Evolutionary conservation across 2,113 vertebrate species (phyloP), one percentile per base, ranked within the genome.

Genomic region (Daubentonia madagascariensis): DNA sequence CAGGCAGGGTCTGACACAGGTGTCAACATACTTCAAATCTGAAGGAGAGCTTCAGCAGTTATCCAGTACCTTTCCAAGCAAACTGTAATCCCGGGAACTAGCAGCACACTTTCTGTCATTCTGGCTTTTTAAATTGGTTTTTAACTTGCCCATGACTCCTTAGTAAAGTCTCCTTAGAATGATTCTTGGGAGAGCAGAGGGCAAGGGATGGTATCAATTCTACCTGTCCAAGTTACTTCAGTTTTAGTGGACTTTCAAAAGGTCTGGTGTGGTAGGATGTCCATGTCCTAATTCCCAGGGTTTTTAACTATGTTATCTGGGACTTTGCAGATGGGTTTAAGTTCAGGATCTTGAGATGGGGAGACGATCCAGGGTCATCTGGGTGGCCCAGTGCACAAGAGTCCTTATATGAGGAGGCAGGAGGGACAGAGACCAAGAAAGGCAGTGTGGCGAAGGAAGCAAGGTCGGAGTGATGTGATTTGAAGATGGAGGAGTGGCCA

Each of bases 191-290:
- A 23, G 0, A 50, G 50, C 52, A 40, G 45, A 80, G 11, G 2
- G 23, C 7, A 50, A 43, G 40, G 48, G 22, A 6, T 0, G 4
- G 32, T 30, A 8, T 35, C 40, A 1, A 4, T n/a, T 5, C 23
- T 23, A 23, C 16, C 32, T 8, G 37, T 20, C 70, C 63, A 28
- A 65, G 37, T 18, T 3, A 14, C 75, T 3, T 6, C 45, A 17
- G 32, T 22, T 40, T 25, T 28, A 3, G 3, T 8, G 25, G 35
- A 57, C 32, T 63, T 85, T 12, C 43, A n/a, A 28, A 61, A 48
- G 35, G 23, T 28, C 17, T 6, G 5, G 0, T 18, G 16, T 73
- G 16, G n/a, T 14, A 9, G 65, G 12, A 18, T 37, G 40, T 12
- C 57, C 23, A 18, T 2, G 16, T 48, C 65, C 63, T 43, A 18